Percentiles rank a stretch among this genome's conserved stretches.
Conservation (phyloP, 1,140 invertebrate genomes). For the Hyphantria cunea region DNA sequence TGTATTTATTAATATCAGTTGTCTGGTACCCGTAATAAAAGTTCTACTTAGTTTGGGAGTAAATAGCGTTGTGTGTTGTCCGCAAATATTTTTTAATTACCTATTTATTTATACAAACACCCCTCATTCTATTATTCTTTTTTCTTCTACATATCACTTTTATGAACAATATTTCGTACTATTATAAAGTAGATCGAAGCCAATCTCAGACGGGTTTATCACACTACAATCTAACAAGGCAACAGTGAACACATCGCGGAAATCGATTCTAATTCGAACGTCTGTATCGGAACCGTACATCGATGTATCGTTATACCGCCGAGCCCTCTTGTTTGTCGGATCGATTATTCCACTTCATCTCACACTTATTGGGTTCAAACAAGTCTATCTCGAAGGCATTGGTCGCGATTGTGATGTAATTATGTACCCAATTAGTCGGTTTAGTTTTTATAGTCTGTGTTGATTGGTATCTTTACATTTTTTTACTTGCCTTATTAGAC, state of each 20-base stretch:
- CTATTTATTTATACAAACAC: too few relatives aligned
- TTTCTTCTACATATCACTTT: too few relatives aligned
- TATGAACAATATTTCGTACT: too few relatives aligned
- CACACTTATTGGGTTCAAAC: constrained; percentile 70
- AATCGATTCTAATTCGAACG: constrained; percentile 58
- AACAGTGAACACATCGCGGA: constrained; percentile 31
- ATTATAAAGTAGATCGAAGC: too few relatives aligned
- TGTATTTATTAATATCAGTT: too few relatives aligned
- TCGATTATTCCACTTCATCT: constrained; percentile 78
- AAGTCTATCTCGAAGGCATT: constrained; percentile 39
- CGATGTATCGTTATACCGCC: constrained; percentile 55
- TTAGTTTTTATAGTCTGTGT: not conserved
- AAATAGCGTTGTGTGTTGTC: too few relatives aligned
- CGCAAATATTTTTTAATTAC: too few relatives aligned
- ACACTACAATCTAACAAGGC: constrained; percentile 21
- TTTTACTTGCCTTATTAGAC: not conserved
- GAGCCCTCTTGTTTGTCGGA: constrained; percentile 74
- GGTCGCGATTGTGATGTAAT: constrained; percentile 16
- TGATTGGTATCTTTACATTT: too few relatives aligned
- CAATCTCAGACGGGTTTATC: too few relatives aligned
- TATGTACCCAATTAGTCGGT: constrained; percentile 2
- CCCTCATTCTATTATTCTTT: too few relatives aligned
- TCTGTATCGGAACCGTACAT: constrained; percentile 54
- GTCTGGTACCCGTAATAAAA: too few relatives aligned
- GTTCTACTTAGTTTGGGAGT: too few relatives aligned